Evolutionary conservation across 1,140 invertebrate species (phyloP).

Genomic region (Nephila pilipes): DNA sequence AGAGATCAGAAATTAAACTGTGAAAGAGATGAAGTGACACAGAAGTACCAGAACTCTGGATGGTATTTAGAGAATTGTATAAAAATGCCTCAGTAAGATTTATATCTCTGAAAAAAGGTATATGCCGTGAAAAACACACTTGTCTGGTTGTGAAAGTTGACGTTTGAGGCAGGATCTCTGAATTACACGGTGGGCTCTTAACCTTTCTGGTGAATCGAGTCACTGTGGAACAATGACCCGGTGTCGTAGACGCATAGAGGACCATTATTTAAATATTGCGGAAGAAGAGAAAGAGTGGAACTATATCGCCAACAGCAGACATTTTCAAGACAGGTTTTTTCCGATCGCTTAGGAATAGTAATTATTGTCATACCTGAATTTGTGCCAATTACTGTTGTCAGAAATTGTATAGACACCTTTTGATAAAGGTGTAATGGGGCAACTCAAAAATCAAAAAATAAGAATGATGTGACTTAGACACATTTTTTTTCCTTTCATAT

Average conservation of each 20-base stretch:
- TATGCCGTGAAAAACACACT: too few relatives aligned
- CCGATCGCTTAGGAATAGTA: constrained; percentile 22
- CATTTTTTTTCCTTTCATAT: neutral
- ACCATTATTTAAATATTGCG: neutral
- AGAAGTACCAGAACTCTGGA: neutral
- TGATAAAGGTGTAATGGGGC: constrained; percentile 15
- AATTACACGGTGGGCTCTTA: neutral
- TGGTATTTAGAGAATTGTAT: neutral
- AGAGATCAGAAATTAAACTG: neutral
- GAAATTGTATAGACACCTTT: constrained; percentile 47
- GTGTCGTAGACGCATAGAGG: neutral
- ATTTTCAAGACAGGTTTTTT: constrained; percentile 29
- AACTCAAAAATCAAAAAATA: neutral
- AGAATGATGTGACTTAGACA: neutral
- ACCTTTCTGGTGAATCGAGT: neutral
- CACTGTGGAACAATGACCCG: neutral
- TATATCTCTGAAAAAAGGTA: too few relatives aligned
- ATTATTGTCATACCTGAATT: constrained; percentile 58
- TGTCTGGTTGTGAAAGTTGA: neutral
- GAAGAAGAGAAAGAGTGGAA: neutral
- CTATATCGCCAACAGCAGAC: neutral
- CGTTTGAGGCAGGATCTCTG: neutral
- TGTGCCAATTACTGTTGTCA: constrained; percentile 70
- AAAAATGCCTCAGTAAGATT: too few relatives aligned
- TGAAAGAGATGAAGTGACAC: neutral